A percentile compares a stretch with the other conserved stretches of the same genome.
Conservation (phyloP, 2,888 invertebrate genomes). For the Yponomeuta sedellus region DNA sequence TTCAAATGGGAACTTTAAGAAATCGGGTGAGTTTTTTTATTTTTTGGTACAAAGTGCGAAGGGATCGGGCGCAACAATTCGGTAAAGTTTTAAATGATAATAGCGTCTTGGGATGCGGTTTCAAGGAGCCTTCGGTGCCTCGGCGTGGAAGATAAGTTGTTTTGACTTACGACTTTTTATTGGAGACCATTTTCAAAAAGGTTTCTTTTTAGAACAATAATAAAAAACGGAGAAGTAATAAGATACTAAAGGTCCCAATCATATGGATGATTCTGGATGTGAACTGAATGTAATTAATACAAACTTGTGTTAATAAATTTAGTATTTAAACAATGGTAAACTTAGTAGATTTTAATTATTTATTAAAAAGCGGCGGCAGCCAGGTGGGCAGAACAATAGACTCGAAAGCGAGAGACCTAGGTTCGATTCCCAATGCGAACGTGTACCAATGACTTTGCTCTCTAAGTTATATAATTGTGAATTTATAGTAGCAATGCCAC, state of each 20-base stretch:
- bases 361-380: too few species aligned
- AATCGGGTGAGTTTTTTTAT: slow-evolving; percentile 29
- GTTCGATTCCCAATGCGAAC: too few species aligned
- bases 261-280: too few species aligned
- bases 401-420: too few species aligned
- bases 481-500: too few species aligned
- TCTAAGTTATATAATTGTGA: too few species aligned
- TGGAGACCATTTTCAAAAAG: neutral
- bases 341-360: too few species aligned
- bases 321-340: too few species aligned
- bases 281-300: too few species aligned
- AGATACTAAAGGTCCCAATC: neutral
- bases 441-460: too few species aligned
- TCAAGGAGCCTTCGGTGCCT: neutral
- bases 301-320: too few species aligned
- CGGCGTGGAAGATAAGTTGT: slow-evolving; percentile 7
- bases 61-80: slow-evolving; percentile 56
- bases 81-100: slow-evolving; percentile 44
- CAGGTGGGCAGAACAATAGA: too few species aligned
- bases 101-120: slow-evolving; percentile 9
- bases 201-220: neutral
- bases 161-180: slow-evolving; percentile 8
- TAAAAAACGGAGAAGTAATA: neutral
- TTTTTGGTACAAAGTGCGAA: slow-evolving; percentile 59
- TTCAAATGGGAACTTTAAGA: slow-evolving; percentile 19